phyloP scores from a whole-genome alignment of 2,113 vertebrate species.

The Gallinago undulata region DNA sequence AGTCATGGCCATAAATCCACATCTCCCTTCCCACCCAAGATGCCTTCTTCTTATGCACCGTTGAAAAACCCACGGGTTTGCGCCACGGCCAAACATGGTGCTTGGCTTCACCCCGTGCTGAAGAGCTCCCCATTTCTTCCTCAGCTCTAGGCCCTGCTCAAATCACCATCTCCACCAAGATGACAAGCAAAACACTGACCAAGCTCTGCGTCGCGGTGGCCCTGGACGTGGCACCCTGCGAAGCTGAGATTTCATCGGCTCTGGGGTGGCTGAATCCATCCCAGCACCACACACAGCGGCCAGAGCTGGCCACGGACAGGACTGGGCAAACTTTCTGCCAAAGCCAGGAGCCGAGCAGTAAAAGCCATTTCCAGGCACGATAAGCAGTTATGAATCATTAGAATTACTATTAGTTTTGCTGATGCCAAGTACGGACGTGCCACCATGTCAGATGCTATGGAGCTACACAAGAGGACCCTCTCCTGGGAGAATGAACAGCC shows the following conservation, averaged over 20 bases:
- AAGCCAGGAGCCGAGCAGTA: not conserved
- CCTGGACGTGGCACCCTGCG: not conserved
- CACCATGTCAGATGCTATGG: not conserved
- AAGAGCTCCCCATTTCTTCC: not conserved
- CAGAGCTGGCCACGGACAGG: accelerated
- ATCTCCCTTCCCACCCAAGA: not conserved
- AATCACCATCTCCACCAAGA: not conserved
- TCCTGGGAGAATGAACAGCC: not conserved
- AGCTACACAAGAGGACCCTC: not conserved
- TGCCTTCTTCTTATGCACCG: accelerated
- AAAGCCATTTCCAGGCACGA: not conserved
- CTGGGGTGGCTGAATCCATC: not conserved
- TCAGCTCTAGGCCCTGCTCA: not conserved
- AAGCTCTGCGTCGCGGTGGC: accelerated
- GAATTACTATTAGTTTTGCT: not conserved
- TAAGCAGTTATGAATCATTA: not conserved
- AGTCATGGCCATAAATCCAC: accelerated
- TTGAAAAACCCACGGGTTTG: not conserved
- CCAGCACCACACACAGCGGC: not conserved
- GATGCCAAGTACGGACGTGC: accelerated
- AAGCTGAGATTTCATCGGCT: not conserved
- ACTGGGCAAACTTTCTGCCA: not conserved
- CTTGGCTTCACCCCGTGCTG: accelerated
- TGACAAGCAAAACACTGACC: not conserved
- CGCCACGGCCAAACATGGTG: accelerated